A percentile compares a stretch with the other conserved stretches of the same genome.
phyloP scores from a whole-genome alignment of 1,140 invertebrate species.

The Macrosteles quadrilineatus region DNA sequence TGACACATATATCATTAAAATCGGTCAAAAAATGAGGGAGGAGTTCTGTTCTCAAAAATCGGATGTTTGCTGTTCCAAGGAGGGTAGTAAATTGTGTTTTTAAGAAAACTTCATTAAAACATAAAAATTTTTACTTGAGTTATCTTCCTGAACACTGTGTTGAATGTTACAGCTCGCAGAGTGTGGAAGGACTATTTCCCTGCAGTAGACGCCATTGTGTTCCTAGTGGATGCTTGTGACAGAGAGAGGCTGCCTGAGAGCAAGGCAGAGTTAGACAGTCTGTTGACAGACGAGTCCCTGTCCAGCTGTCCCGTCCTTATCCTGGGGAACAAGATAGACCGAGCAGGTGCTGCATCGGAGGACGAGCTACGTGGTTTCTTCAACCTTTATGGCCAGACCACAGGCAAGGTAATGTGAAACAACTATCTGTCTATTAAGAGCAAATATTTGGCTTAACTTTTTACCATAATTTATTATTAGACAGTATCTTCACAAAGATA shows the following conservation, averaged over 20 bases:
- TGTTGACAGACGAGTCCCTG: conserved; percentile 96
- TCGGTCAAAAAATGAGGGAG: no score
- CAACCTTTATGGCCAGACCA: conserved; percentile 92
- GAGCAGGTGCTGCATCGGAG: conserved; percentile 93
- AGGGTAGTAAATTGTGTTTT: no score
- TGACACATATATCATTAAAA: no score
- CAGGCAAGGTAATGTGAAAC: conserved; percentile 95
- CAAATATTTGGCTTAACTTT: no score
- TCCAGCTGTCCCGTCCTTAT: conserved; percentile 95
- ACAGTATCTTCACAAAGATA: no score
- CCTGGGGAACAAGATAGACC: conserved; percentile 99
- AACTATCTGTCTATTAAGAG: no score
- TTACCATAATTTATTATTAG: no score
- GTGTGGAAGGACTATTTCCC: conserved; percentile 99
- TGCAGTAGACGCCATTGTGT: conserved; percentile 98
- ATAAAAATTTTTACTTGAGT: no score
- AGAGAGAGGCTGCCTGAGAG: conserved; percentile 87
- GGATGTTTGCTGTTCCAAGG: no score
- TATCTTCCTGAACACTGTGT: no score
- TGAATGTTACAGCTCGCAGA: conserved; percentile 73
- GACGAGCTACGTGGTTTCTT: conserved; percentile 94
- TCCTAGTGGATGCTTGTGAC: conserved; percentile 96
- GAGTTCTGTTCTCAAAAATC: no score
- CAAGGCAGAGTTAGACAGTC: conserved; percentile 82
- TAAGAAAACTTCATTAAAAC: no score